These are phyloP conservation scores for Mylabris sibirica DNA, from an alignment of 2,888 invertebrate species.

Conservation along the genomic window DNA sequence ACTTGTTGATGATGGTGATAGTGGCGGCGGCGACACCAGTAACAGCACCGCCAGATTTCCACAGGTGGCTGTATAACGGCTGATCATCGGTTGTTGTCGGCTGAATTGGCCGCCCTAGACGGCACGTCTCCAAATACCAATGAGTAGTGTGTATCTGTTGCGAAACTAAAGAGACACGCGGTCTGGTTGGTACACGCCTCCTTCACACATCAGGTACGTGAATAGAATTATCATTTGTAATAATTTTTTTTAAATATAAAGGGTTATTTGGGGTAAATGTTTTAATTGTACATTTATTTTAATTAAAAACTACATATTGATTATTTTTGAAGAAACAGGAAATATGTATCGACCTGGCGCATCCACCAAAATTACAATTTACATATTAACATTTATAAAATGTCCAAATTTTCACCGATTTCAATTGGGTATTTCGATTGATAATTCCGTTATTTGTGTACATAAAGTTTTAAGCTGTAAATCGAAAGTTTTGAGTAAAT, in stretches of 20 bases:
- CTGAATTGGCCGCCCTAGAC: constrained; percentile 40
- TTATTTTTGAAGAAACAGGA: not conserved
- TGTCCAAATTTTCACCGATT: too few relatives aligned
- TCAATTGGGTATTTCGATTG: too few relatives aligned
- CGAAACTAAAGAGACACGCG: constrained; percentile 35
- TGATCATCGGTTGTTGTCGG: constrained; percentile 40
- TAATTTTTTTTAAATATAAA: too few relatives aligned
- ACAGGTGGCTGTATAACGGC: constrained; percentile 39
- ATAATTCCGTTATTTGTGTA: not conserved
- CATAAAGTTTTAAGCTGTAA: not conserved
- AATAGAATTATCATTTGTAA: constrained; percentile 14
- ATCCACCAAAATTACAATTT: not conserved
- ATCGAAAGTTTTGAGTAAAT: not conserved
- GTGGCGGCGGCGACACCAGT: not conserved
- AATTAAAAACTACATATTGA: not conserved
- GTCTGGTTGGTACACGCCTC: constrained; percentile 26
- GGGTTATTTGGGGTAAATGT: too few relatives aligned
- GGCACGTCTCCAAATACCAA: constrained; percentile 35
- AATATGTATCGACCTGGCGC: not conserved
- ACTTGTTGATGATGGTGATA: not conserved
- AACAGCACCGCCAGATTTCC: constrained; percentile 31
- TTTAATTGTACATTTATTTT: too few relatives aligned
- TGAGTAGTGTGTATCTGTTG: constrained; percentile 37
- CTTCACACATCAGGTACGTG: constrained; percentile 27
- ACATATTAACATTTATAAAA: too few relatives aligned